A percentile compares a stretch with the other conserved stretches of the same genome.
Conservation (phyloP, 2,888 invertebrate species). For the Oxytorus armatus region DNA sequence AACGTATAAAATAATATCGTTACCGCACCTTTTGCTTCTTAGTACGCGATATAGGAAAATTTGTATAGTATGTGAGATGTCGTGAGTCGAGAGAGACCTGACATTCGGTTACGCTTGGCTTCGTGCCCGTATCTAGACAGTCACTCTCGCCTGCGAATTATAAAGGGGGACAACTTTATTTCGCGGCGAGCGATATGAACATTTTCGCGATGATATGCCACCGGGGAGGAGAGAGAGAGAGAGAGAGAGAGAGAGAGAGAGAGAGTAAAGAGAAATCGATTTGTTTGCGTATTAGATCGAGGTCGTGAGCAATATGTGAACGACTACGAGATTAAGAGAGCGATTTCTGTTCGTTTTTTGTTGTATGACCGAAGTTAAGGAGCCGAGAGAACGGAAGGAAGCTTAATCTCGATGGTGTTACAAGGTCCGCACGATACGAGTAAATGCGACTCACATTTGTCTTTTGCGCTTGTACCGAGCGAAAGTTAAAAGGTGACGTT, state of each 20-base stretch:
- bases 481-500: constrained; percentile 64
- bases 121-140: constrained; percentile 53
- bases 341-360: constrained; percentile 24
- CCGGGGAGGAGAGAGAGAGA: background rate
- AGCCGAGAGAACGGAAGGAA: constrained; percentile 38
- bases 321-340: constrained; percentile 46
- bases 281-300: constrained; percentile 48
- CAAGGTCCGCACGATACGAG: constrained; percentile 44
- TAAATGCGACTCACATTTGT: background rate
- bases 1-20: too few species aligned
- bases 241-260: constrained; percentile 4
- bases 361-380: constrained; percentile 15
- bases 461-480: constrained; percentile 35
- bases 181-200: constrained; percentile 35
- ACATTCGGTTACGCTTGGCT: constrained; percentile 56
- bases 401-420: constrained; percentile 36
- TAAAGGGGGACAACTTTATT: constrained; percentile 52
- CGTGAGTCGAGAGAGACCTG: constrained; percentile 33
- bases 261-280: constrained; percentile 62
- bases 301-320: constrained; percentile 24
- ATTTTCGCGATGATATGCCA: constrained; percentile 27
- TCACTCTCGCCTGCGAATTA: constrained; percentile 19
- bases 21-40: too few species aligned
- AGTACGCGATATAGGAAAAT: background rate
- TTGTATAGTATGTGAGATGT: background rate